Conservation (phyloP, 1,140 invertebrate species). For the Temnothorax longispinosus region DNA sequence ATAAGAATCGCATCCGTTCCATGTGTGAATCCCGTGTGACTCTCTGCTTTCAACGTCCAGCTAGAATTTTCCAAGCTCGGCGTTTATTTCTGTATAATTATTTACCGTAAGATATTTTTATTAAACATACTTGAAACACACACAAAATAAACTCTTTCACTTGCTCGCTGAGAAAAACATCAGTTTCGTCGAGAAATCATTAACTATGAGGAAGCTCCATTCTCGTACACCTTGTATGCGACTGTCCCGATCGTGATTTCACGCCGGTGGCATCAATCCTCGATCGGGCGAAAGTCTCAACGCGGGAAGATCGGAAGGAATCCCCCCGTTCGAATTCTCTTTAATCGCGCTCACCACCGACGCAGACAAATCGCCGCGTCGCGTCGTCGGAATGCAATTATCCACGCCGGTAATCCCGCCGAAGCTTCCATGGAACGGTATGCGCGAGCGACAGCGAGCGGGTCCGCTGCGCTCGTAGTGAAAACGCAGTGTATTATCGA, state of each 20-base stretch:
- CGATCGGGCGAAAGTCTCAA: slow-evolving; percentile 52
- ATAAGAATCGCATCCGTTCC: not conserved
- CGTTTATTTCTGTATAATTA: not conserved
- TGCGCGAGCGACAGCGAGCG: slow-evolving; percentile 26
- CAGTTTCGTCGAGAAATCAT: not conserved
- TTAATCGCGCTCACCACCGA: slow-evolving; percentile 23
- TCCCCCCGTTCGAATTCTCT: slow-evolving; percentile 22
- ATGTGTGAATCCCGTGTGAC: not conserved
- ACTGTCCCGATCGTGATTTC: slow-evolving; percentile 33
- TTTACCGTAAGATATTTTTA: not conserved
- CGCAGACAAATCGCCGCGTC: slow-evolving; percentile 36
- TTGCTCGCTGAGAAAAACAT: not conserved
- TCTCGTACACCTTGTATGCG: not conserved
- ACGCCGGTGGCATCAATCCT: slow-evolving; percentile 32
- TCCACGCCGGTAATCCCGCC: slow-evolving; percentile 49
- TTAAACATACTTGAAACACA: no score
- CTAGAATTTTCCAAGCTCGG: not conserved
- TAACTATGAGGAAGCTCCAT: not conserved
- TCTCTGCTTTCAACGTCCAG: not conserved
- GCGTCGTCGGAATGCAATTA: slow-evolving; percentile 62
- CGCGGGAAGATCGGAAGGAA: slow-evolving; percentile 34
- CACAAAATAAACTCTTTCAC: not conserved
- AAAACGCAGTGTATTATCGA: slow-evolving; percentile 68
- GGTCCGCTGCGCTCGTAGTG: slow-evolving; percentile 41
- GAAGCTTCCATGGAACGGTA: slow-evolving; percentile 31